Evolutionary conservation across 1,140 invertebrate genomes (phyloP).

Genomic region (Drosophila subobscura): DNA sequence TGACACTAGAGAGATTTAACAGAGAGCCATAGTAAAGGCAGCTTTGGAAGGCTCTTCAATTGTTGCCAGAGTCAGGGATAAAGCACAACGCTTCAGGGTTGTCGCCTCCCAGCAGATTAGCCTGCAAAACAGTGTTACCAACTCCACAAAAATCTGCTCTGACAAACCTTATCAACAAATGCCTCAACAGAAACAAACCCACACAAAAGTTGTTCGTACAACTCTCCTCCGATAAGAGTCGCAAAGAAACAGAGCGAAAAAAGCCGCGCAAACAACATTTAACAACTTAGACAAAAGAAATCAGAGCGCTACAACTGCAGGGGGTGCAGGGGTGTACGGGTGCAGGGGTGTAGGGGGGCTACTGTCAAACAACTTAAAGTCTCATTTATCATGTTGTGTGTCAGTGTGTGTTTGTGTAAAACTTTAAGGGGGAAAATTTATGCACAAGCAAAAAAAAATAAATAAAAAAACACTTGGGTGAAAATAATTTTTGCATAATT

Average conservation of each 20-base stretch:
- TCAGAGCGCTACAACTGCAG: constrained; percentile 23
- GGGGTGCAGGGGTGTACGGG: constrained; percentile 15
- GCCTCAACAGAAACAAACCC: constrained; percentile 46
- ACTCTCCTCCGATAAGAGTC: constrained; percentile 66
- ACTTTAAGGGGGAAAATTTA: constrained; percentile 72
- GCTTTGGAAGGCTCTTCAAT: too few species aligned
- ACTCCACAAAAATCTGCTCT: background rate
- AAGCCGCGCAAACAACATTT: constrained; percentile 53
- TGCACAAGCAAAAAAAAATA: constrained; percentile 51
- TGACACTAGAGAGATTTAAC: too few species aligned
- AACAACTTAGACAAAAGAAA: constrained; percentile 71
- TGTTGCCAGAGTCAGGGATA: too few species aligned
- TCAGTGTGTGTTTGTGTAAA: constrained; percentile 11
- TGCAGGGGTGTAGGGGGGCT: background rate
- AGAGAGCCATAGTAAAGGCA: too few species aligned
- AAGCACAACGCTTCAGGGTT: too few species aligned
- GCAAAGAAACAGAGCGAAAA: constrained; percentile 20
- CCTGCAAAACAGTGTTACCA: constrained; percentile 11
- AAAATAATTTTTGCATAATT: constrained; percentile 76
- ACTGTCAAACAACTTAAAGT: constrained; percentile 82
- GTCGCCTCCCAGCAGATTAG: background rate
- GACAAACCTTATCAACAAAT: background rate
- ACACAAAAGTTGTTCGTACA: constrained; percentile 50
- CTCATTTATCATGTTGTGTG: constrained; percentile 79
- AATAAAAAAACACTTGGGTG: constrained; percentile 57